Evolutionary conservation across 2,113 vertebrate species (phyloP).

Genomic region (Mola mola): DNA sequence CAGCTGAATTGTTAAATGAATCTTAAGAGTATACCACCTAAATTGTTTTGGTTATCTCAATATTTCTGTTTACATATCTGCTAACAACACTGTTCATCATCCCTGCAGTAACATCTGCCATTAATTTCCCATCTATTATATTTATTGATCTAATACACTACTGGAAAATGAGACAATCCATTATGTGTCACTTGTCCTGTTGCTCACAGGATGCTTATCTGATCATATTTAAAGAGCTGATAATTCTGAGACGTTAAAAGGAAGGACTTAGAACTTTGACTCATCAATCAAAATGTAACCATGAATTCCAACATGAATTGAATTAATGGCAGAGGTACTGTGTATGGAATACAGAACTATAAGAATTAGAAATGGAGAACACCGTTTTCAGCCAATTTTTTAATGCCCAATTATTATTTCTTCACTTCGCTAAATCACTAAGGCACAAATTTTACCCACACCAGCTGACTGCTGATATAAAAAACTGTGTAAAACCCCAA

Average conservation of each 20-base stretch:
- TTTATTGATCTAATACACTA: slow-evolving; percentile 32
- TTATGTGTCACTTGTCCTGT: slow-evolving; percentile 10
- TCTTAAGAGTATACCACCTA: no score
- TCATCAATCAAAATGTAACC: slow-evolving; percentile 29
- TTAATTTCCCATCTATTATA: slow-evolving; percentile 40
- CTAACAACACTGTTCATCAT: slow-evolving; percentile 9
- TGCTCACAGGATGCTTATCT: slow-evolving; percentile 23
- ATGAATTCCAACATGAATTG: neutral
- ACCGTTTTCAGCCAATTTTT: neutral
- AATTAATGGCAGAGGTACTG: neutral
- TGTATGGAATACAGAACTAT: neutral
- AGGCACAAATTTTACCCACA: slow-evolving; percentile 20
- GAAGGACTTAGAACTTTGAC: slow-evolving; percentile 27
- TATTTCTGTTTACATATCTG: slow-evolving; percentile 5
- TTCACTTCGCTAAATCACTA: slow-evolving; percentile 3
- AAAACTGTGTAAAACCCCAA: slow-evolving; percentile 31
- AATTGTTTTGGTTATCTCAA: neutral
- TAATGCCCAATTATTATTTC: neutral
- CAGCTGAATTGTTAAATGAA: slow-evolving; percentile 6
- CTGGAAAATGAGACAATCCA: slow-evolving; percentile 39
- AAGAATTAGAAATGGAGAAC: neutral
- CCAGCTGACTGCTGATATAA: slow-evolving; percentile 35
- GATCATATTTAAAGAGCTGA: slow-evolving; percentile 16
- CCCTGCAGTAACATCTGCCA: slow-evolving; percentile 9
- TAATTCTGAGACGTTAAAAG: slow-evolving; percentile 10